Evolutionary conservation across 2,113 vertebrate species (phyloP).

Genomic region (Prionailurus bengalensis): DNA sequence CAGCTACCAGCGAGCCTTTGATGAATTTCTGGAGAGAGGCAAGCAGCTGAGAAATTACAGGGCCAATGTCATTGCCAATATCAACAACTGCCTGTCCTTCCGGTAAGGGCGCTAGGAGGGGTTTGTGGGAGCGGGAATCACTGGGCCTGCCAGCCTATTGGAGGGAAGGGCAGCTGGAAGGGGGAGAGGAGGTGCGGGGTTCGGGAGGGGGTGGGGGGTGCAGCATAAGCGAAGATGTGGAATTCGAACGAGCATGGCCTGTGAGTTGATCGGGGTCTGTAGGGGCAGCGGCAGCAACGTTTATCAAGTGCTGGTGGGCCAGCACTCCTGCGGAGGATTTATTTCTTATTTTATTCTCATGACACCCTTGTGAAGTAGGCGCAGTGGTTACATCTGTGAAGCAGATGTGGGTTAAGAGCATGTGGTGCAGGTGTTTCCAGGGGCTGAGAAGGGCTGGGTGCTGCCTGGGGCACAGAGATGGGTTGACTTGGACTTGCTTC

Average conservation of each 20-base stretch:
- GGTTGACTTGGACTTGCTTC: neutral
- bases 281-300: neutral
- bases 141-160: neutral
- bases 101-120: slow-evolving; percentile 86
- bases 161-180: neutral
- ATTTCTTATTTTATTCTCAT: rapidly evolving
- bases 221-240: neutral
- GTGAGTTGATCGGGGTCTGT: too few species aligned
- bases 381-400: rapidly evolving
- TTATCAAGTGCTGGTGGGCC: too few species aligned
- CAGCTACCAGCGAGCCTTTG: slow-evolving; percentile 91
- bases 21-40: slow-evolving; percentile 88
- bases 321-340: rapidly evolving
- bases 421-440: too few species aligned
- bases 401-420: neutral
- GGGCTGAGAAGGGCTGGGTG: neutral
- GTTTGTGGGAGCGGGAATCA: rapidly evolving
- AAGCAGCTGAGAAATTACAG: slow-evolving; percentile 84
- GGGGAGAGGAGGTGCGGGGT: neutral
- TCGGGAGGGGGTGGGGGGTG: rapidly evolving
- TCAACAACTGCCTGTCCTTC: slow-evolving; percentile 92
- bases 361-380: rapidly evolving
- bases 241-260: rapidly evolving
- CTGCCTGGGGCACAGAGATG: rapidly evolving
- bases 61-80: slow-evolving; percentile 90